Evolutionary conservation across 2,113 vertebrate genomes (phyloP).

Genomic region (Todiramphus saurophagus): DNA sequence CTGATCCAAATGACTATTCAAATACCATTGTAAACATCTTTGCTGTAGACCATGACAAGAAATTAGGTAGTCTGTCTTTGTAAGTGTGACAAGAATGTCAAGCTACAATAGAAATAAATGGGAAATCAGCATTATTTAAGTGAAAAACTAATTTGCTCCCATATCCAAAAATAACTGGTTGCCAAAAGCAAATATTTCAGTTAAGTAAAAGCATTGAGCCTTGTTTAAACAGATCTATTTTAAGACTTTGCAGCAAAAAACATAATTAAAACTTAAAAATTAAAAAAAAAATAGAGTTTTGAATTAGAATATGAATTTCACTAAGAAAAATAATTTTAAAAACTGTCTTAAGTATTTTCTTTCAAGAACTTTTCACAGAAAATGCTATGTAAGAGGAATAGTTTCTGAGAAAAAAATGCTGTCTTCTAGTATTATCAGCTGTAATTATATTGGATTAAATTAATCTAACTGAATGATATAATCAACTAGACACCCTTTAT

Average conservation of each 20-base stretch:
- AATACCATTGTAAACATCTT: constrained; percentile 5
- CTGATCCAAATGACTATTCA: neutral
- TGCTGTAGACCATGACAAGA: neutral
- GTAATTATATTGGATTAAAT: neutral
- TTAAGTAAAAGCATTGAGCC: neutral
- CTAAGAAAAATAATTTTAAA: neutral
- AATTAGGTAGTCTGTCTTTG: constrained; percentile 15
- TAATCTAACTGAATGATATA: neutral
- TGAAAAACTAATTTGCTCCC: neutral
- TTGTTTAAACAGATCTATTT: neutral
- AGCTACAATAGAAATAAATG: neutral
- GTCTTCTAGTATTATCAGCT: neutral
- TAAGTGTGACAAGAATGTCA: constrained; percentile 1
- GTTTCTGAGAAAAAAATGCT: neutral
- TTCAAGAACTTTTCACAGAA: neutral
- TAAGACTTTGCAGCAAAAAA: neutral
- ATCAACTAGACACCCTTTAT: neutral
- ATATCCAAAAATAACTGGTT: neutral
- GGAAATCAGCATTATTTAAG: constrained; percentile 19
- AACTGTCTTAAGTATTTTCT: neutral
- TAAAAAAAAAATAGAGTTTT: neutral
- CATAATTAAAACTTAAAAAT: neutral
- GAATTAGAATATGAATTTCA: neutral
- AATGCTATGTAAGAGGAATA: neutral
- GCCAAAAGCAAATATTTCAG: neutral